Evolutionary conservation across 2,888 invertebrate genomes (phyloP).

Genomic region (Bhutanitis thaidina): DNA sequence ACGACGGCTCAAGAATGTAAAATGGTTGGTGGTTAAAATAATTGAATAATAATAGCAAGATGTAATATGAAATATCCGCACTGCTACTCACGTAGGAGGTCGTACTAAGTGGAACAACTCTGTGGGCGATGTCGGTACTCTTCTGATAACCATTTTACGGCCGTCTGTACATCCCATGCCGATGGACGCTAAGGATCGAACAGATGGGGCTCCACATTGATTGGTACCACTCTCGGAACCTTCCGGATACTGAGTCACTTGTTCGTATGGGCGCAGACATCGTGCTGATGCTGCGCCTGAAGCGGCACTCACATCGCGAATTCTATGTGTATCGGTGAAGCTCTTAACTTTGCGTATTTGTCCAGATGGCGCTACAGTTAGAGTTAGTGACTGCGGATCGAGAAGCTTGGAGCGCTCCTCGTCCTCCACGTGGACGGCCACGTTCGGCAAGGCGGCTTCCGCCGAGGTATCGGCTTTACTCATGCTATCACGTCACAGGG

Average conservation of each 20-base stretch:
- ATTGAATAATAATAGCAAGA: slow-evolving; percentile 70
- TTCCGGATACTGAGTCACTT: slow-evolving; percentile 69
- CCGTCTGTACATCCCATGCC: slow-evolving; percentile 95
- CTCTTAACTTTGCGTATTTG: slow-evolving; percentile 77
- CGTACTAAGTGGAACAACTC: slow-evolving; percentile 92
- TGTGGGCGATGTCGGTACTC: slow-evolving; percentile 91
- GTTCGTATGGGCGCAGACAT: slow-evolving; percentile 71
- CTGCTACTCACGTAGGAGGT: slow-evolving; percentile 87
- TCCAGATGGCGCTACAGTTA: slow-evolving; percentile 67
- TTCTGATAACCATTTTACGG: slow-evolving; percentile 89
- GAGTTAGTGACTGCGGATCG: slow-evolving; percentile 48
- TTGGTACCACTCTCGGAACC: slow-evolving; percentile 82
- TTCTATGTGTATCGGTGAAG: slow-evolving; percentile 71
- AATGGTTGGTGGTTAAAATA: slow-evolving; percentile 47
- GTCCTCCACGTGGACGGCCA: slow-evolving; percentile 68
- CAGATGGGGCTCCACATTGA: slow-evolving; percentile 84
- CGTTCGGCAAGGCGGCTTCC: slow-evolving; percentile 67
- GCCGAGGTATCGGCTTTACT: slow-evolving; percentile 63
- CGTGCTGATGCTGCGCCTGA: slow-evolving; percentile 72
- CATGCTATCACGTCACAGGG: slow-evolving; percentile 74
- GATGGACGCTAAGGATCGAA: slow-evolving; percentile 89
- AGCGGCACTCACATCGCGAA: slow-evolving; percentile 65
- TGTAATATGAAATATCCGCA: slow-evolving; percentile 60
- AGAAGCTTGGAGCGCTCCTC: slow-evolving; percentile 67
- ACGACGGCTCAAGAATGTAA: slow-evolving; percentile 18